Evolutionary conservation across 2,113 vertebrate species (phyloP), one percentile per base, ranked within the genome.

Genomic region (Symphodus melops): DNA sequence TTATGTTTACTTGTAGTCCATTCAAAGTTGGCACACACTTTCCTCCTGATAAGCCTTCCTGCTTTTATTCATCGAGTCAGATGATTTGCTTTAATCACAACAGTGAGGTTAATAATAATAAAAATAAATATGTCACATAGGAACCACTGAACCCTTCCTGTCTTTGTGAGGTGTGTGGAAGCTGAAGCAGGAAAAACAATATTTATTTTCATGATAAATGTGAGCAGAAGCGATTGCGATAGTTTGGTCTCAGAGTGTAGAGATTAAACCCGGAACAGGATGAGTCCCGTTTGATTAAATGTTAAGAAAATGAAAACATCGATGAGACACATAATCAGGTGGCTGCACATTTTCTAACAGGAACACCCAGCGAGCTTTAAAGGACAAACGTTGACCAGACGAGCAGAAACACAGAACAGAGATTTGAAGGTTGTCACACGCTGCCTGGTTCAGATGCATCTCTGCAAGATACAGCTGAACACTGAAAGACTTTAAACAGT

Each of bases 31-130:
- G n/a, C 65, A 42, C 25, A 11, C 16, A 8, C 74, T 42, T 75
- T 87, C 80, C 77, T 51, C 23, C 57, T 72, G 57, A 85, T 79
- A 81, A 83, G 49, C 58, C 12, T 36, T 13, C 1, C 1, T 53
- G 42, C 73, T 73, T 62, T 70, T 8, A 65, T 44, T 48, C 54
- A 37, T 1, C 25, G 4, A 17, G 13, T 53, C 19, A 12, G 8
- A 49, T 53, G 19, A 58, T 84, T 63, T 69, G 58, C 12, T 68
- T 71, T 86, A 46, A 62, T 56, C 12, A 13, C 16, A 28, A 12
- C 23, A 41, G 3, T 33, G 33, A 42, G 1, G 14, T 9, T 28
- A 49, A 76, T 76, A 61, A 58, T 4, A 42, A 19, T 42, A 8
- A 9, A 19, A 42, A 67, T 59, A 60, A 67, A 57, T 37, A 19